Evolutionary conservation across 2,888 invertebrate genomes (phyloP), one percentile per base, ranked within the genome.

Genomic region (Opisthograptis luteolata): DNA sequence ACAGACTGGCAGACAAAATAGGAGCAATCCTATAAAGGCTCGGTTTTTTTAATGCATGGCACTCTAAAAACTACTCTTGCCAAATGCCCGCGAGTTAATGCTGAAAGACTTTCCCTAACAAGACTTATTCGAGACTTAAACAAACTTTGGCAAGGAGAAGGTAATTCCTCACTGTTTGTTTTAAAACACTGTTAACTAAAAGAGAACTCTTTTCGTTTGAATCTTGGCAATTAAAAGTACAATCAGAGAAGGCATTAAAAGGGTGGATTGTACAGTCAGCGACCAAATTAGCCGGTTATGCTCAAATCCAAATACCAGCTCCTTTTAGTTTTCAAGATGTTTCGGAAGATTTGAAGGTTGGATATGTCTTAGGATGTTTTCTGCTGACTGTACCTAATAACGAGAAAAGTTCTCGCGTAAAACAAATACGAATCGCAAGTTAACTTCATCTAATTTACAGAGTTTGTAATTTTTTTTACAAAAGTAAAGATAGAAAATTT

Each of bases 361-460:
- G n/a, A n/a, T n/a, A n/a, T n/a, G n/a, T n/a, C n/a, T n/a, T n/a
- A n/a, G n/a, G n/a, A n/a, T n/a, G n/a, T n/a, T n/a, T n/a, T n/a
- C n/a, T n/a, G n/a, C n/a, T n/a, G n/a, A n/a, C n/a, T n/a, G 30
- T 31, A 42, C 31, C 10, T 34, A 32, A 35, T 64, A 68, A 65
- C 50, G 53, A 62, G 59, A 27, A 58, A 70, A 70, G 42, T 69
- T 70, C 63, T 60, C 49, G 37, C 55, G 64, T 51, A 50, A 60
- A 42, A 47, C 50, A 53, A 50, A 58, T 40, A 40, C 27, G 6
- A 3, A 2, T 12, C 10, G 10, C 10, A 55, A 50, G 55, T 60
- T 58, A 51, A 54, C 47, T 47, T 66, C 42, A 56, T 59, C 56
- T 57, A 57, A 60, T 58, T 39, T n/a, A n/a, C n/a, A n/a, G n/a